Evolutionary conservation across 2,113 vertebrate species (phyloP), one percentile per base, ranked within the genome.

Genomic region (Passer montanus): DNA sequence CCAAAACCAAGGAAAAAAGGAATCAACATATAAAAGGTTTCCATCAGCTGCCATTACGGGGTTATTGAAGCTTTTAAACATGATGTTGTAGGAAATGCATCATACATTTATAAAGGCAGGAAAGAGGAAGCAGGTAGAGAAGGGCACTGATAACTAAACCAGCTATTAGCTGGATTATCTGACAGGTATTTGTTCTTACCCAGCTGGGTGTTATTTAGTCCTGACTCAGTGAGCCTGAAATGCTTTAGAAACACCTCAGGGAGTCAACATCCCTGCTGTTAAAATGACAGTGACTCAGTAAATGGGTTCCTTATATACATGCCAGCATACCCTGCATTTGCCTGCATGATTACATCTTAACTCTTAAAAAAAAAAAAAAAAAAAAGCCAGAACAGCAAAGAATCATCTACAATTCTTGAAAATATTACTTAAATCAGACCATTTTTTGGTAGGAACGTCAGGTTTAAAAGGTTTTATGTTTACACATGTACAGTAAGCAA

Each of bases 161-260:
- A 75, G 59, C 56, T 90, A 95, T 96, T 96, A 95, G 77, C 59
- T 80, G 72, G 74, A 68, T 96, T 86, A 94, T 96, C 86, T 94
- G 86, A 93, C 94, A 95, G 94, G 74, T 95, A 87, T 97, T 97
- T 96, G 91, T 96, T 96, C 96, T 90, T 92, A 81, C 95, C 13
- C 96, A 90, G 94, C 79, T 95, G 95, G 89, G 90, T 90, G 77
- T 95, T 95, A 92, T 94, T 96, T 92, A 92, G 88, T 92, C 90
- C 91, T 91, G 84, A 96, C 70, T 96, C 95, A 94, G 93, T 94
- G 88, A 95, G 75, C 60, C 73, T 87, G 87, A 92, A 96, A 96
- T 70, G 70, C 74, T 92, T 95, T 95, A 80, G 55, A 89, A 72
- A 55, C 43, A 89, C 93, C 88, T 96, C 70, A 80, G 68, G 90